Base-by-base conservation (phyloP, 2,888 invertebrate species). In the Nephrocerus scutellatus region DNA sequence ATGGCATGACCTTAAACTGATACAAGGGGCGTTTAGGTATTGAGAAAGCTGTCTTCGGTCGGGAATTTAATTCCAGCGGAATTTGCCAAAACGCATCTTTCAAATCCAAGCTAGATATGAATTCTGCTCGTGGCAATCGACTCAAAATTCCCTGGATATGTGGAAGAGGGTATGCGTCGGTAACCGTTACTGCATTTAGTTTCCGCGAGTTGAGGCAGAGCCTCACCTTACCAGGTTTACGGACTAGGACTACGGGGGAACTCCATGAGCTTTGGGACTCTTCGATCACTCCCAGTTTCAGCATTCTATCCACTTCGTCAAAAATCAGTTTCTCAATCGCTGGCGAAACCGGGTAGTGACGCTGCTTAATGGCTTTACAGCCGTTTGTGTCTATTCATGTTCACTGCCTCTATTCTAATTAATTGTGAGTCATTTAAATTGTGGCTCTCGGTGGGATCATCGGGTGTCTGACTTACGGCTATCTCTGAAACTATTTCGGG, bases 111-210 rank as follows among this genome's bases (percentile, higher is more conserved):
- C 14, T 23, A 4, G 33, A 12, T 13, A n/a, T 13, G 12, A 7
- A 6, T 25, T 28, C 28, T n/a, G 16, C n/a, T 28, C 8, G 28
- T 8, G 15, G 13, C 14, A 13, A 28, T 13, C 12, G 6, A 25
- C 12, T 29, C 16, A 59, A 24, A 2, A 56, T 52, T 6, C 42
- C 43, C 2, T 40, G 31, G 23, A 56, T 54, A 5, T 30, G 28
- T 9, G 49, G 23, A 15, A 35, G 22, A 8, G 31, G 38, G 18
- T 38, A 38, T 15, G 38, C 25, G 12, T 30, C 30, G 8, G 26
- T 26, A 6, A 26, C 28, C 4, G 38, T 38, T 6, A 24, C 6
- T 13, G n/a, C 15, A 20, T 38, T 38, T 2, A 38, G 10, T 32
- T 28, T 29, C 4, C 36, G 18, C 3, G 15, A 33, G 12, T 24